A percentile compares a stretch with the other conserved stretches of the same genome.
Evolutionary conservation across 2,888 invertebrate species (phyloP).

Genomic region (Rhagonycha fulva): DNA sequence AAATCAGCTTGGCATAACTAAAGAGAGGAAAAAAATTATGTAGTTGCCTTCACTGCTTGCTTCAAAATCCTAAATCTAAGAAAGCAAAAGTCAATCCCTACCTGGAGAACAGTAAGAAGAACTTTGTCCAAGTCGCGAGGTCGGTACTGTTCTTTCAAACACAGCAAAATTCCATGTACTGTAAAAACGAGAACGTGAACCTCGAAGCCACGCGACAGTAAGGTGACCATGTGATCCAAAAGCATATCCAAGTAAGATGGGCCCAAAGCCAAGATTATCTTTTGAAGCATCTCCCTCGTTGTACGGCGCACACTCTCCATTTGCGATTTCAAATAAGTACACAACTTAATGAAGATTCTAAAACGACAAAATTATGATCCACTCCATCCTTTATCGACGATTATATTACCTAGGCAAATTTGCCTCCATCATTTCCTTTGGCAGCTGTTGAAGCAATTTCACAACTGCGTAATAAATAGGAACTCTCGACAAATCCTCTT

Average conservation of each 20-base stretch:
- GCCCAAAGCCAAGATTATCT: conserved; percentile 86
- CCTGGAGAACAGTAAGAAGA: conserved; percentile 76
- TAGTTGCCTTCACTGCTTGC: not conserved
- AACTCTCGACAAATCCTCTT: conserved; percentile 86
- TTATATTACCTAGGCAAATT: conserved; percentile 78
- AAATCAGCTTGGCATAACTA: conserved; percentile 84
- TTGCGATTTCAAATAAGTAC: conserved; percentile 88
- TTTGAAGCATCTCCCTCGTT: conserved; percentile 89
- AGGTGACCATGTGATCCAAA: conserved; percentile 77
- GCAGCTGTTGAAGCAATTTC: conserved; percentile 86
- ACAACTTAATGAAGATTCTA: conserved; percentile 85
- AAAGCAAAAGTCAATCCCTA: conserved; percentile 44
- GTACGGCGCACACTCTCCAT: conserved; percentile 83
- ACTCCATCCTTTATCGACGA: not conserved
- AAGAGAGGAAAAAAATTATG: conserved; percentile 24
- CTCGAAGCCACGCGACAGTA: conserved; percentile 89
- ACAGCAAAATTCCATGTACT: conserved; percentile 79
- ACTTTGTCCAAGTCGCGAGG: conserved; percentile 80
- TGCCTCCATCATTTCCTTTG: conserved; percentile 71
- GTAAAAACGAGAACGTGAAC: conserved; percentile 92
- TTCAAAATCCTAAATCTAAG: no score
- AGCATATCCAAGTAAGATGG: conserved; percentile 77
- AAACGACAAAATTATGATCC: conserved; percentile 41
- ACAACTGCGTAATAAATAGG: conserved; percentile 93
- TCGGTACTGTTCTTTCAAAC: conserved; percentile 71